These are phyloP conservation scores for Semnornis frantzii DNA, from an alignment of 2,113 vertebrate genomes.

Conservation along the genomic window DNA sequence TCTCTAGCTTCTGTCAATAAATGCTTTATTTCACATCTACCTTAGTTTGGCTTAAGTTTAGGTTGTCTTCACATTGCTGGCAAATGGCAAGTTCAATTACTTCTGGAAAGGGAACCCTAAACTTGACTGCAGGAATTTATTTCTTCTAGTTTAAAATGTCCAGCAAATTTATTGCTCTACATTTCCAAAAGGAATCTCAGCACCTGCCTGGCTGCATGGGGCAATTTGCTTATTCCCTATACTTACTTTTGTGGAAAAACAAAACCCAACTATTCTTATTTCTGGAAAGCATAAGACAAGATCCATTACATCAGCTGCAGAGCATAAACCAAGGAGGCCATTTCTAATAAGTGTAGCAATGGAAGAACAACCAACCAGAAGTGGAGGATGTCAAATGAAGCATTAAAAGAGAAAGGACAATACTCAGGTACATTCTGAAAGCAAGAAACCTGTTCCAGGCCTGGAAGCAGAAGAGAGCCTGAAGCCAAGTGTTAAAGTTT, in stretches of 20 bases:
- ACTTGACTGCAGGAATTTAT: neutral
- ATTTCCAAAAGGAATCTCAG: neutral
- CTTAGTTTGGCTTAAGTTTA: neutral
- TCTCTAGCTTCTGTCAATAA: neutral
- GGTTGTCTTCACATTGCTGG: neutral
- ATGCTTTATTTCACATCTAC: neutral
- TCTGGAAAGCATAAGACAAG: neutral
- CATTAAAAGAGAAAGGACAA: neutral
- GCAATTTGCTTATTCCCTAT: neutral
- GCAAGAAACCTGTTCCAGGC: neutral
- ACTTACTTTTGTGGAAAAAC: neutral
- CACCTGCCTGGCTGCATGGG: neutral
- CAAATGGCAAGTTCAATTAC: neutral
- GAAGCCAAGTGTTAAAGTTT: neutral
- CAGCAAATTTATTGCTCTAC: neutral
- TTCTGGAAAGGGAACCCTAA: neutral
- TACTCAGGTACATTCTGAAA: neutral
- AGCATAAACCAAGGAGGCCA: neutral
- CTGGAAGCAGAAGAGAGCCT: neutral
- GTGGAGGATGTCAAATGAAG: neutral
- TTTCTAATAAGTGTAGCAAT: neutral
- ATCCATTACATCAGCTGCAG: neutral
- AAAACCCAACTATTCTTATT: neutral
- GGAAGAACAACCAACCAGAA: neutral
- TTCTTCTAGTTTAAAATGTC: neutral